Base-by-base conservation (phyloP, 2,888 invertebrate genomes). In the Metopia argyrocephala region DNA sequence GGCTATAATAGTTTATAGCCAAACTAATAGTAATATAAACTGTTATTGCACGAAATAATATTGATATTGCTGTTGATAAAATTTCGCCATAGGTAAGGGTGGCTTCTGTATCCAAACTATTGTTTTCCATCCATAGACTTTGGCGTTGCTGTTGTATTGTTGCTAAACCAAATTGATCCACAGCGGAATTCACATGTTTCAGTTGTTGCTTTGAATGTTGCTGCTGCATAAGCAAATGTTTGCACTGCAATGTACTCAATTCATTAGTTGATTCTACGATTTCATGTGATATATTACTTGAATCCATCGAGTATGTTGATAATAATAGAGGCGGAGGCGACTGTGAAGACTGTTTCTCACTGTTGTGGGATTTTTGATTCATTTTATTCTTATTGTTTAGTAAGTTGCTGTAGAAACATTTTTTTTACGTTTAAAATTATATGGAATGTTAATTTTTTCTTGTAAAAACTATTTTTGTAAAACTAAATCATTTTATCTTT, bases 21-120 rank as follows among this genome's bases (percentile, higher is more conserved):
- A 89, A 79, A 20, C 85, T 75, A 25, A 87, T 38, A 80, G 87
- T 89, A 12, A 87, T 83, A 25, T 84, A 82, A 9, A 88, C 85
- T 21, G 84, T 79, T 21, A 85, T 71, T n/a, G 86, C 81, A 18
- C 88, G 85, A 78, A 86, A 83, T 45, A 87, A 45, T 54, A 88
- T 87, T 9, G 87, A 89, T 12, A 86, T 28, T 3, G 83, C 79
- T 12, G 86, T 88, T 2, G 83, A 86, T 12, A 82, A 57, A 21
- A 88, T 86, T 23, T 88, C 87, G 64, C 50, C 78, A 59, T 86
- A 84, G 21, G 83, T 76, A 21, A 82, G 76, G 0, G 46, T 62
- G 4, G 71, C 66, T 52, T 64, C 83, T 7, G 84, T 78, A 9
- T 62, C 52, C 12, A 48, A 38, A 12, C 56, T 62, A 15, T 59